Evolutionary conservation across 1,140 invertebrate species (phyloP), one percentile per base, ranked within the genome.

Genomic region (Micrasema minimum): DNA sequence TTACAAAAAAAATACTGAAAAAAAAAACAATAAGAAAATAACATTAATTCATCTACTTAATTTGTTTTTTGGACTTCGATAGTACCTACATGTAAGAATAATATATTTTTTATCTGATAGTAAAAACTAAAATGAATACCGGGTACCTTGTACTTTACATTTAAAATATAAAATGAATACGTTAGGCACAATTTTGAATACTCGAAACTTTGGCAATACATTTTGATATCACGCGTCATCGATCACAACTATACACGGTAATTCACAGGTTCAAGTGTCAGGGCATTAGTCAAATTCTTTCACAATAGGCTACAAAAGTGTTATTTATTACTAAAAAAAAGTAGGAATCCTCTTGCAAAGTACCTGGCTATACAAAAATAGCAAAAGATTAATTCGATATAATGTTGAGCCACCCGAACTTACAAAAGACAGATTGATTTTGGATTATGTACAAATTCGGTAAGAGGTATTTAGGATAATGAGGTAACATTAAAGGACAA

Each of bases 401-500:
- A 37, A 16, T 57, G n/a, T 12, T n/a, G 37, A 35, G n/a, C 53
- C 20, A 18, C 31, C 26, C 26, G 53, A 35, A 37, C 3, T 5
- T 14, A 35, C 31, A 53, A 66, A 53, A 35, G 46, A 37, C 46
- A 38, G 43, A 74, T 74, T 59, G 72, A 71, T 71, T 59, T 26
- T 57, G 46, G 51, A 70, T 74, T 71, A 71, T 38, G 62, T 48
- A 62, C 69, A 66, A 71, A 69, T 71, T 71, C 57, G 43, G 55
- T 71, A 37, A 62, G 64, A 48, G 5, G 68, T 51, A 74, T 59
- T 66, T 51, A 43, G 69, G 65, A 74, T 74, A 74, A 74, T 71
- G 72, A 74, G 72, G 5, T 37, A 48, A 71, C 72, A 74, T 74
- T 74, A 74, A 37, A 16, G 31, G 9, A 74, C 69, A 74, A 71